Conservation (phyloP, 2,888 invertebrate genomes). For the Melanostoma mellinum region DNA sequence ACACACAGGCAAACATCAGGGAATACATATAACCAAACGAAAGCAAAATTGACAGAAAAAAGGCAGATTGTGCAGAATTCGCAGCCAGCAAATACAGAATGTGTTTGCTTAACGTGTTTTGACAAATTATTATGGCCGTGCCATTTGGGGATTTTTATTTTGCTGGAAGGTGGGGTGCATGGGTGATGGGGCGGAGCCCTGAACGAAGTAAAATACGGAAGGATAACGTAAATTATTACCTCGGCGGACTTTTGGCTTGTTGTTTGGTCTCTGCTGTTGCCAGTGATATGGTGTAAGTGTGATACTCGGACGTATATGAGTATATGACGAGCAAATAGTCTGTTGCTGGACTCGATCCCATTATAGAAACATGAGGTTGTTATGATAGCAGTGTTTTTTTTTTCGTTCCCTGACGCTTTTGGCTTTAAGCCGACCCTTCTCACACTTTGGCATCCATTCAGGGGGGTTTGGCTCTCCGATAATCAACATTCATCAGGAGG, state of each 20-base stretch:
- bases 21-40: conserved; percentile 21
- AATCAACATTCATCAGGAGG: conserved; percentile 66
- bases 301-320: conserved; percentile 8
- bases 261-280: conserved; percentile 46
- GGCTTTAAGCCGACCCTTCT: conserved; percentile 50
- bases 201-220: conserved; percentile 63
- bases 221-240: conserved; percentile 71
- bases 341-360: conserved; percentile 54
- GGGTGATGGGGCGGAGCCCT: conserved; percentile 55
- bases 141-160: conserved; percentile 66
- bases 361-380: conserved; percentile 71
- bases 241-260: conserved; percentile 63
- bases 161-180: neutral
- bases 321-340: conserved; percentile 1
- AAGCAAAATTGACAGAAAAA: conserved; percentile 52
- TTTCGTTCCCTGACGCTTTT: conserved; percentile 16
- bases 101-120: conserved; percentile 73
- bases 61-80: conserved; percentile 62
- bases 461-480: conserved; percentile 16
- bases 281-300: conserved; percentile 30
- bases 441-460: conserved; percentile 7
- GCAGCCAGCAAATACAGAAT: conserved; percentile 49
- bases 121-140: conserved; percentile 72
- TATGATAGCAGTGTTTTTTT: conserved; percentile 68
- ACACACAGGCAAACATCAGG: conserved; percentile 21